These are phyloP conservation scores for Podocnemis expansa DNA, from an alignment of 2,113 vertebrate species.

Conservation along the genomic window DNA sequence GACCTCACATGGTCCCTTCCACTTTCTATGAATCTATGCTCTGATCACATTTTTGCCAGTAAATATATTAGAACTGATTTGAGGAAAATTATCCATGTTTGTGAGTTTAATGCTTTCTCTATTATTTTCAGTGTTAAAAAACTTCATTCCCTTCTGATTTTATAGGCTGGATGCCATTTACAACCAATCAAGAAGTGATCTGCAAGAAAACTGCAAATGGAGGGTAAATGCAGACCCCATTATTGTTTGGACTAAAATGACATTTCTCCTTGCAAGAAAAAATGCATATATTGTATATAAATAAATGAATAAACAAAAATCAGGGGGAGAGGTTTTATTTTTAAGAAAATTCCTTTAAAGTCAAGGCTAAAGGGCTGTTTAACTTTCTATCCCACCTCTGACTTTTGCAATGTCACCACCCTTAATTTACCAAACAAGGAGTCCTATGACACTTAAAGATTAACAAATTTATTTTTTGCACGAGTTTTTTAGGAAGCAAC, in stretches of 20 bases:
- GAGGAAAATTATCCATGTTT: not conserved
- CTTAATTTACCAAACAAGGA: not conserved
- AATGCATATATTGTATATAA: not conserved
- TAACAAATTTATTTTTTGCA: too few species aligned
- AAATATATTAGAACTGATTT: not conserved
- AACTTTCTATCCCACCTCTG: not conserved
- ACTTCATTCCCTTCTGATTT: not conserved
- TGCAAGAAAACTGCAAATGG: not conserved
- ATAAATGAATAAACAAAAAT: not conserved
- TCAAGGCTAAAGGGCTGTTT: not conserved
- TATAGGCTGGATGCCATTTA: not conserved
- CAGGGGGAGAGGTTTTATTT: not conserved
- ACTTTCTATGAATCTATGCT: too few species aligned
- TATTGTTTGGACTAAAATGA: not conserved
- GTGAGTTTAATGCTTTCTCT: not conserved
- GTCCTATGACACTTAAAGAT: too few species aligned
- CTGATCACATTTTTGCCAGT: not conserved
- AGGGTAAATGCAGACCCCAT: not conserved
- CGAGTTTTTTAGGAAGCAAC: too few species aligned
- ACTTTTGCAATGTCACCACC: not conserved
- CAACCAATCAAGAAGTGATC: not conserved
- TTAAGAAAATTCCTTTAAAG: not conserved
- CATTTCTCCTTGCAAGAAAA: too few species aligned
- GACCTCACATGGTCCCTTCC: too few species aligned
- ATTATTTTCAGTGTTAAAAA: not conserved